phyloP scores from a whole-genome alignment of 2,888 invertebrate species.

The Buathra laborator region DNA sequence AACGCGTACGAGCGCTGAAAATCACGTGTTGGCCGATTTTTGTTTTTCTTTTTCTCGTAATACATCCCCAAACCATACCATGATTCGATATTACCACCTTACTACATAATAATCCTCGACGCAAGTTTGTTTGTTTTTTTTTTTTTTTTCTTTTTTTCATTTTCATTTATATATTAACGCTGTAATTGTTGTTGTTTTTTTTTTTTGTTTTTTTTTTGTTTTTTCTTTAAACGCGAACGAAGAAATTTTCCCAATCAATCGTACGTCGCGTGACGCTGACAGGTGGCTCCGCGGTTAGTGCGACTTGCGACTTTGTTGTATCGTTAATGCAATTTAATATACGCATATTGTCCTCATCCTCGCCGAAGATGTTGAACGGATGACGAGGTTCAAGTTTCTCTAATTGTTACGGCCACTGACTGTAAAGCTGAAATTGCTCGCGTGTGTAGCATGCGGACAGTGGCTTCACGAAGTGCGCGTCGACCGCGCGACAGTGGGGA shows the following conservation, averaged over 20 bases:
- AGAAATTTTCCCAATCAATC: slow-evolving; percentile 56
- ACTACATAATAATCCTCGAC: slow-evolving; percentile 8
- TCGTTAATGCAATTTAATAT: slow-evolving; percentile 44
- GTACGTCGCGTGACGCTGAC: slow-evolving; percentile 38
- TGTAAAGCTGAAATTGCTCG: slow-evolving; percentile 89
- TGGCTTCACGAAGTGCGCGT: slow-evolving; percentile 98
- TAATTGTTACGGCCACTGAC: slow-evolving; percentile 94
- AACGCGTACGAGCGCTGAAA: slow-evolving; percentile 35
- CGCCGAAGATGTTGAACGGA: slow-evolving; percentile 60
- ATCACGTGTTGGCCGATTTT: slow-evolving; percentile 5
- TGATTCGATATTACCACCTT: neutral
- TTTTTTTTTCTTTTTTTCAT: neutral
- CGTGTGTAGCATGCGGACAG: slow-evolving; percentile 94
- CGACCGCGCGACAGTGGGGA: slow-evolving; percentile 95
- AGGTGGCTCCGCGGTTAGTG: slow-evolving; percentile 21
- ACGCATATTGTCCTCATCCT: slow-evolving; percentile 59
- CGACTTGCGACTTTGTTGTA: slow-evolving; percentile 26
- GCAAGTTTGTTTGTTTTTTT: neutral
- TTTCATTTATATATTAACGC: slow-evolving; percentile 26
- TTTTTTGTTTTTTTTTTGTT: neutral
- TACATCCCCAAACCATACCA: slow-evolving; percentile 13
- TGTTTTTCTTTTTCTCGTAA: neutral
- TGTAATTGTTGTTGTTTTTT: neutral
- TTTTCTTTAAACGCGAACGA: slow-evolving; percentile 36
- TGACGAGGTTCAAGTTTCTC: slow-evolving; percentile 80